Percentiles rank a stretch among this genome's conserved stretches.
These are phyloP conservation scores for Scaptomyza hsui DNA, from an alignment of 1,140 invertebrate genomes.

Conservation along the genomic window DNA sequence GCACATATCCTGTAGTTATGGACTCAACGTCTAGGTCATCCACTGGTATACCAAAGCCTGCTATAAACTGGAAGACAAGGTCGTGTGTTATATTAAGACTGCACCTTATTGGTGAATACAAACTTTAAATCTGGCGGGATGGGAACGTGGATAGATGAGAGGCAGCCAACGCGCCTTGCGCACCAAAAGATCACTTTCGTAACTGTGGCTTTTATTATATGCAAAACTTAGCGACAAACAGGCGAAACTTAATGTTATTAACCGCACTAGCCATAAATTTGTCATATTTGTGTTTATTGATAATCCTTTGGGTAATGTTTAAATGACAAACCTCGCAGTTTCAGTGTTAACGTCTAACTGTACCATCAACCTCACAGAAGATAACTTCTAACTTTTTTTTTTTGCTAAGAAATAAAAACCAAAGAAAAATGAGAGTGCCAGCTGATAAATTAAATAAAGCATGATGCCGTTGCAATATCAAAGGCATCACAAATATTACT, in stretches of 20 bases:
- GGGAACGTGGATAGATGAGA: slow-evolving; percentile 49
- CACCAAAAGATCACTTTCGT: slow-evolving; percentile 49
- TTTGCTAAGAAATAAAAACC: slow-evolving; percentile 2
- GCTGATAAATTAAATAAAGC: slow-evolving; percentile 29
- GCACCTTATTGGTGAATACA: not conserved
- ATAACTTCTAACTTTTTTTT: slow-evolving; percentile 49
- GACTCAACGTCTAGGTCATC: slow-evolving; percentile 62
- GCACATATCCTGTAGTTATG: slow-evolving; percentile 73
- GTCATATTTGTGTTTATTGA: not conserved
- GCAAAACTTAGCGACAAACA: not conserved
- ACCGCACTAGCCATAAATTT: not conserved
- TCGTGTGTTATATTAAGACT: not conserved
- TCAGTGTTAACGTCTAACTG: slow-evolving; percentile 25
- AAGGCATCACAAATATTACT: slow-evolving; percentile 21
- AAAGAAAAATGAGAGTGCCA: slow-evolving; percentile 63
- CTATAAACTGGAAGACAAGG: slow-evolving; percentile 60
- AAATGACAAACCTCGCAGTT: slow-evolving; percentile 4
- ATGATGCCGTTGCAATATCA: slow-evolving; percentile 8
- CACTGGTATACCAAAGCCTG: slow-evolving; percentile 79
- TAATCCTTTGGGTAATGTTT: slow-evolving; percentile 2
- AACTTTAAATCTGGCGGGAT: slow-evolving; percentile 58
- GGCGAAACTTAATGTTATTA: not conserved
- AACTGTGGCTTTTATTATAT: slow-evolving; percentile 1
- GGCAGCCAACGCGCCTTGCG: slow-evolving; percentile 66
- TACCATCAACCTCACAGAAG: not conserved